phyloP scores from a whole-genome alignment of 1,140 invertebrate species.

The Atopsyche davidsoni region DNA sequence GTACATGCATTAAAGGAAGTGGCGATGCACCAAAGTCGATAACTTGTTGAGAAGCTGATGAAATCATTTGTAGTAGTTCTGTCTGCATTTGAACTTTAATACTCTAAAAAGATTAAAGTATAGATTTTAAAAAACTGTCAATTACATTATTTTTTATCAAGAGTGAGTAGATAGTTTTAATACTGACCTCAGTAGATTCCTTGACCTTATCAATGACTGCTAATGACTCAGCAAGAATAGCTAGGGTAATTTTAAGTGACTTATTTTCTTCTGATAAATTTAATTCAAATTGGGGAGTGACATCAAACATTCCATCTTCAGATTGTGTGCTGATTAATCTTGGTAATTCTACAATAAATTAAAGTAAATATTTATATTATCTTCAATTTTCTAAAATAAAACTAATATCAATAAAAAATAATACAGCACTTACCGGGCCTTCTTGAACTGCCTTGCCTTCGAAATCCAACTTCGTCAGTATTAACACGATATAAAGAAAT shows the following conservation, averaged over 20 bases:
- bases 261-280: slow-evolving; percentile 40
- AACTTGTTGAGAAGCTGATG: slow-evolving; percentile 70
- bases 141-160: not conserved
- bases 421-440: slow-evolving; percentile 17
- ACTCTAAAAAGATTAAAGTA: slow-evolving; percentile 48
- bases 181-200: slow-evolving; percentile 70
- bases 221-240: slow-evolving; percentile 80
- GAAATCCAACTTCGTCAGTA: slow-evolving; percentile 21
- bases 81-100: slow-evolving; percentile 76
- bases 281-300: slow-evolving; percentile 43
- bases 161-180: not conserved
- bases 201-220: slow-evolving; percentile 78
- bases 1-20: slow-evolving; percentile 9
- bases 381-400: not conserved
- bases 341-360: slow-evolving; percentile 20
- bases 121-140: not conserved
- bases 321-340: slow-evolving; percentile 35
- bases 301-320: slow-evolving; percentile 41
- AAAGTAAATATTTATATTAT: not conserved
- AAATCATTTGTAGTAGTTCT: slow-evolving; percentile 71
- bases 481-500: slow-evolving; percentile 23
- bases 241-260: slow-evolving; percentile 49
- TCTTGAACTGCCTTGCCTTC: slow-evolving; percentile 22
- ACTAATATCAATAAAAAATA: not conserved
- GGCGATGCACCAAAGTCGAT: slow-evolving; percentile 48